Evolutionary conservation across 1,140 invertebrate species (phyloP).

Genomic region (Achroia grisella): DNA sequence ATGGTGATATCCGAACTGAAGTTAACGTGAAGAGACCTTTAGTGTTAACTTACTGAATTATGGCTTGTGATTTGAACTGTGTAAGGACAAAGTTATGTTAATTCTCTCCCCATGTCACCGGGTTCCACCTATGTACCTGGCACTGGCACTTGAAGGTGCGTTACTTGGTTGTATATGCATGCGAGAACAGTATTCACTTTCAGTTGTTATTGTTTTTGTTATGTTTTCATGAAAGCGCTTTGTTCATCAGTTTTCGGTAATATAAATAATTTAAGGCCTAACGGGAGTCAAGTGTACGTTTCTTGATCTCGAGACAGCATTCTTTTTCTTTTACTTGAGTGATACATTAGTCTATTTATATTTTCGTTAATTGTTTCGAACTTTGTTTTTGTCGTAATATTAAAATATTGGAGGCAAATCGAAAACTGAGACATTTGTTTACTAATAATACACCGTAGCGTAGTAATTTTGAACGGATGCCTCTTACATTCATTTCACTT

Average conservation of each 20-base stretch:
- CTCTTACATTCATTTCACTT: too few species aligned
- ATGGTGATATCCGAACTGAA: constrained; percentile 30
- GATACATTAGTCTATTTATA: constrained; percentile 14
- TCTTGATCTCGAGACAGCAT: constrained; percentile 27
- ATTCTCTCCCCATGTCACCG: constrained; percentile 62
- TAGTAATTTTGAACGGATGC: too few species aligned
- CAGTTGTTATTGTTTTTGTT: constrained; percentile 6
- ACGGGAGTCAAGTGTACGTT: constrained; percentile 25
- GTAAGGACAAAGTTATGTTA: constrained; percentile 66
- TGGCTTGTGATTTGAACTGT: constrained; percentile 53
- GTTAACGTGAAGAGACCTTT: constrained; percentile 14
- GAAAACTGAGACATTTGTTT: too few species aligned
- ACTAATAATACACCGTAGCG: too few species aligned
- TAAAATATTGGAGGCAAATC: too few species aligned
- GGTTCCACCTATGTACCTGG: constrained; percentile 59
- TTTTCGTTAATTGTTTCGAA: not conserved
- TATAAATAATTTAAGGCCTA: constrained; percentile 42
- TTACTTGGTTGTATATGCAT: constrained; percentile 31
- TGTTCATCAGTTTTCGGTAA: constrained; percentile 29
- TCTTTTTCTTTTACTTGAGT: constrained; percentile 20
- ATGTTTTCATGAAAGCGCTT: constrained; percentile 14
- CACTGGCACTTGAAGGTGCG: constrained; percentile 55
- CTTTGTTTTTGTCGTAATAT: too few species aligned
- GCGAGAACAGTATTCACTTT: not conserved
- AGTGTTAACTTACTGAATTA: constrained; percentile 33